Evolutionary conservation across 2,113 vertebrate genomes (phyloP), one percentile per base, ranked within the genome.

Genomic region (Puma concolor): DNA sequence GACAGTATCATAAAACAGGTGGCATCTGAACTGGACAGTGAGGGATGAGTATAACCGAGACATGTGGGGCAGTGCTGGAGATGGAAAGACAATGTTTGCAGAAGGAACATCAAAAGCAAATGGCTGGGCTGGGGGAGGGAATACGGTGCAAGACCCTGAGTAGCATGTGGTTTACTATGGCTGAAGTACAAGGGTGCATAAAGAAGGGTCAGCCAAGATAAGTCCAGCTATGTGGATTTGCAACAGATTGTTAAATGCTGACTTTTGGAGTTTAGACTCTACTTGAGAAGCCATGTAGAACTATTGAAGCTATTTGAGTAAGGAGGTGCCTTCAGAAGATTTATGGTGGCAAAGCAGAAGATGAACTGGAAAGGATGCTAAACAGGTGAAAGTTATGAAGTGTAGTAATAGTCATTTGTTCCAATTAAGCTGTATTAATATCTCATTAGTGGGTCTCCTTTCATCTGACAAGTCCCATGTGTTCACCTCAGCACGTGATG

Each of bases 61-160:
- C 8, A 7, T 21, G 2, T 5, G 1, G 31, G 10, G 7, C 23
- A 52, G 13, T 38, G 16, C 54, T 8, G 54, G 7, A 8, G 29
- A 13, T 23, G 1, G 38, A 76, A 88, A 57, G 64, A 48, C 36
- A 60, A 21, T 5, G 7, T 60, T 17, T 33, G 12, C 17, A 54
- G 41, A 50, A 72, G 19, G 8, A 54, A 29, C 33, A 25, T 10
- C 14, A 2, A 1, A 33, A 33, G 25, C 4, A 52, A 66, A 67
- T 25, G 60, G 3, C 17, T 60, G 33, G 8, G 21, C 38, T 44
- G 77, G 10, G 11, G 38, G 29, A 10, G 29, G 8, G 19, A 13
- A 10, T 12, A 3, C 11, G 2, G 0, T 41, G 23, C n/a, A 63
- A 52, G 48, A 16, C 21, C 15, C 48, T 0, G 4, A 36, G n/a